Percentiles rank a stretch among this genome's conserved stretches.
These are phyloP conservation scores for Papilio protenor DNA, from an alignment of 2,888 invertebrate genomes.

Conservation along the genomic window DNA sequence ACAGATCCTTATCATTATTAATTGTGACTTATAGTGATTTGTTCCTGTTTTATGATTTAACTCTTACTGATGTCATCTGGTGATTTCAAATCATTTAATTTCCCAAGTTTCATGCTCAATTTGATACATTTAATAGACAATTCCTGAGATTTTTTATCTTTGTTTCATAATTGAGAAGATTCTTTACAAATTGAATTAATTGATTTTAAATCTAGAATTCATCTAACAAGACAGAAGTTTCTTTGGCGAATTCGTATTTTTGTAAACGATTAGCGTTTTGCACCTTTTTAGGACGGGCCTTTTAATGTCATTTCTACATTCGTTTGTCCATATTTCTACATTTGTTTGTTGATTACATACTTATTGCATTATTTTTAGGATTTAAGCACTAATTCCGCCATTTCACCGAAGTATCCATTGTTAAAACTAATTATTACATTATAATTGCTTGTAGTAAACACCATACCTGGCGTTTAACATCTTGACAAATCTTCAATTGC, in stretches of 20 bases:
- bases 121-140: neutral
- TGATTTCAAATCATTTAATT: conserved; percentile 50
- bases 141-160: too few species aligned
- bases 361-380: neutral
- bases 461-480: neutral
- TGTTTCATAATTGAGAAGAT: too few species aligned
- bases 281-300: neutral
- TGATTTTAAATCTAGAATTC: too few species aligned
- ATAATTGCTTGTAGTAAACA: conserved; percentile 24
- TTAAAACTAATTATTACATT: conserved; percentile 14
- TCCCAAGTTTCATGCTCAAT: conserved; percentile 46
- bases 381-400: neutral
- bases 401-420: conserved; percentile 7
- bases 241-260: neutral
- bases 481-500: conserved; percentile 9
- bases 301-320: neutral
- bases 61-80: conserved; percentile 53
- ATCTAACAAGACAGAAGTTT: neutral
- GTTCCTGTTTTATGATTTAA: conserved; percentile 39
- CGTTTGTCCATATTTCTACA: neutral
- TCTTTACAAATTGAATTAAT: neutral
- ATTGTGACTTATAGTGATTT: conserved; percentile 44
- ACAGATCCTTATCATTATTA: conserved; percentile 49
- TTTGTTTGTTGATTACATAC: neutral
- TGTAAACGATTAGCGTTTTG: neutral